These are phyloP conservation scores for Nycticryphes semicollaris DNA, from an alignment of 2,113 vertebrate genomes.

Conservation along the genomic window DNA sequence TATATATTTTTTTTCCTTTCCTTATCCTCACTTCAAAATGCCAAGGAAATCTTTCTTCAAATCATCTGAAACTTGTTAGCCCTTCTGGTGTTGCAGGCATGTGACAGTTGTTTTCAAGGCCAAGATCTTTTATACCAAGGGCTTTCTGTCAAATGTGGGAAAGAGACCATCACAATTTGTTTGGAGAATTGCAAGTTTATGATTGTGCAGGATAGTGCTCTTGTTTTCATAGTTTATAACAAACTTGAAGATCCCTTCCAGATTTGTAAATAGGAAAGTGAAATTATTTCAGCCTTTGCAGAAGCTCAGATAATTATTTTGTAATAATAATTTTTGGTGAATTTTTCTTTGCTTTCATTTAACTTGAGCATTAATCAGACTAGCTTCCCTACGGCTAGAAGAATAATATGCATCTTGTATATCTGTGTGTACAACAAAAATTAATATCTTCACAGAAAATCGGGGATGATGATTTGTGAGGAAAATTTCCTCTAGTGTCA, in stretches of 20 bases:
- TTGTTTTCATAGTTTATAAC: background rate
- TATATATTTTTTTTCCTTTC: background rate
- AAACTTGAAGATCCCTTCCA: background rate
- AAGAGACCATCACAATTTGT: background rate
- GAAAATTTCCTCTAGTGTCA: background rate
- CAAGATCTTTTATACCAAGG: background rate
- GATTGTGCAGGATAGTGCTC: background rate
- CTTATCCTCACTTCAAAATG: background rate
- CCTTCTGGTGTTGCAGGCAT: background rate
- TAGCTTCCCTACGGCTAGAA: background rate
- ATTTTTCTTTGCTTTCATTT: background rate
- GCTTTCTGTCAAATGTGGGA: background rate
- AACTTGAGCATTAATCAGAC: background rate
- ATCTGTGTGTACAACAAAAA: background rate
- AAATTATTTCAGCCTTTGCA: constrained; percentile 11
- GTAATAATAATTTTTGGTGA: background rate
- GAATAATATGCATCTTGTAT: background rate
- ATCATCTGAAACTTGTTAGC: background rate
- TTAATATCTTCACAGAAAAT: background rate
- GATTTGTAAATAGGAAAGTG: constrained; percentile 18
- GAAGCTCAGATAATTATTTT: background rate
- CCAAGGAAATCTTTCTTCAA: background rate
- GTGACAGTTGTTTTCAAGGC: constrained; percentile 30
- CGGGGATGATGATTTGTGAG: background rate
- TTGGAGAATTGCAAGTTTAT: background rate